phyloP scores from a whole-genome alignment of 2,797 vertebrate species.

The Siniperca scherzeri region DNA sequence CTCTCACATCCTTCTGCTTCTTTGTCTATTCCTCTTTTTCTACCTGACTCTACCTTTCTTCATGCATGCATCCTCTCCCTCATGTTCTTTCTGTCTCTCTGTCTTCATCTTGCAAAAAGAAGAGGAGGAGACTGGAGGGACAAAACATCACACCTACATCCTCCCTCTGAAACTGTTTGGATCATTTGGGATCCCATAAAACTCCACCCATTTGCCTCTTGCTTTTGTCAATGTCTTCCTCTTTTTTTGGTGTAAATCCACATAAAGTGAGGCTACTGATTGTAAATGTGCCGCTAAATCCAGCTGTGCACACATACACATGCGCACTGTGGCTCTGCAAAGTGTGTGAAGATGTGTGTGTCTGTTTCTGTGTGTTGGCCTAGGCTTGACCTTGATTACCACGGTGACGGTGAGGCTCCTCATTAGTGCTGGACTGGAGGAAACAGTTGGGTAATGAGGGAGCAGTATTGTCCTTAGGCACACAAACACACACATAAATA shows the following conservation, averaged over 20 bases:
- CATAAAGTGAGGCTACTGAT: slow-evolving; percentile 9
- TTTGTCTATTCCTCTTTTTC: slow-evolving; percentile 44
- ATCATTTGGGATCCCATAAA: slow-evolving; percentile 32
- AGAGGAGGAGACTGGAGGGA: slow-evolving; percentile 48
- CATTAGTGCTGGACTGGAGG: slow-evolving; percentile 84
- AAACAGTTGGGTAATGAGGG: slow-evolving; percentile 85
- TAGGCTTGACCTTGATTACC: slow-evolving; percentile 86
- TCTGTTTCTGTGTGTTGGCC: slow-evolving; percentile 67
- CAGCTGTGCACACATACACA: slow-evolving; percentile 23
- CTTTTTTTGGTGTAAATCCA: slow-evolving; percentile 11
- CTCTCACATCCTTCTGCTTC: slow-evolving; percentile 38
- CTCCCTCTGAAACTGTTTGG: slow-evolving; percentile 43
- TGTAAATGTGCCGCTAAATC: slow-evolving; percentile 30
- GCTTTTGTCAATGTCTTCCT: slow-evolving; percentile 6
- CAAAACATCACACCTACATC: slow-evolving; percentile 63
- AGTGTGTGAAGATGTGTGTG: slow-evolving; percentile 29
- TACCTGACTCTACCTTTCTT: slow-evolving; percentile 43
- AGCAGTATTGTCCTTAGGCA: slow-evolving; percentile 75
- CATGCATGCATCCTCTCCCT: slow-evolving; percentile 38
- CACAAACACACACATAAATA: slow-evolving; percentile 50
- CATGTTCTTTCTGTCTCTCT: slow-evolving; percentile 36
- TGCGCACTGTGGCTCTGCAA: slow-evolving; percentile 19
- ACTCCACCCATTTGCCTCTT: slow-evolving; percentile 45
- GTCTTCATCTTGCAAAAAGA: slow-evolving; percentile 35
- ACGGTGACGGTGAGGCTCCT: slow-evolving; percentile 80